phyloP scores from a whole-genome alignment of 2,797 vertebrate genomes.

The Pteronotus mesoamericanus region DNA sequence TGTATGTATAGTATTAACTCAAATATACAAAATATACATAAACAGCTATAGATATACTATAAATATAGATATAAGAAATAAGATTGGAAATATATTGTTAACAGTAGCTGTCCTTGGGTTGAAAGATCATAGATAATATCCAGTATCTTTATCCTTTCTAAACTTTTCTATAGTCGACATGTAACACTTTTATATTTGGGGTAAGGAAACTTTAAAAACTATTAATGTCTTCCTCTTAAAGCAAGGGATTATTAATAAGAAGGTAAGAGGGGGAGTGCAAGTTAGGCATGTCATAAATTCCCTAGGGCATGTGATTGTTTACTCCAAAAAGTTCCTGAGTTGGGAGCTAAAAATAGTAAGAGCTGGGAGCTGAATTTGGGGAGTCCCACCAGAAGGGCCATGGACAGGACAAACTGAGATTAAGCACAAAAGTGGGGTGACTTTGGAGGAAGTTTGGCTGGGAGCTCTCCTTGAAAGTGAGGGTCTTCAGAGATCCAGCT shows the following conservation, averaged over 20 bases:
- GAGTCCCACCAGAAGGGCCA: not conserved
- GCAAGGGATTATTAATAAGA: not conserved
- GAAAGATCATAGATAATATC: not conserved
- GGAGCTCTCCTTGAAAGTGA: not conserved
- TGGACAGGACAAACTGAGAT: not conserved
- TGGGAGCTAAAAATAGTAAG: conserved; percentile 50
- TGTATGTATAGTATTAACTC: not conserved
- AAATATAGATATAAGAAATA: not conserved
- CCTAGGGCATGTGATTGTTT: not conserved
- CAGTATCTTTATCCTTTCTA: not conserved
- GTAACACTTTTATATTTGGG: not conserved
- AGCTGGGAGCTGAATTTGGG: not conserved
- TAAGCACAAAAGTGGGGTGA: not conserved
- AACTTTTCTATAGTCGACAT: not conserved
- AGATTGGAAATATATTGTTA: not conserved
- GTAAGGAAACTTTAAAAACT: not conserved
- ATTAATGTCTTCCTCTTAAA: conserved; percentile 20
- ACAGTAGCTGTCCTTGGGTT: not conserved
- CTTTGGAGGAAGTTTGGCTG: not conserved
- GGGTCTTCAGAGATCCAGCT: not conserved
- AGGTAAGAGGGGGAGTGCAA: not conserved
- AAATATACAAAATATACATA: not conserved
- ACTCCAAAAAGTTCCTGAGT: conserved; percentile 10
- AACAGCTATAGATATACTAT: not conserved
- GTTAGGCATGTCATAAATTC: not conserved